phyloP scores from a whole-genome alignment of 2,888 invertebrate genomes.

The Microctonus brassicae region DNA sequence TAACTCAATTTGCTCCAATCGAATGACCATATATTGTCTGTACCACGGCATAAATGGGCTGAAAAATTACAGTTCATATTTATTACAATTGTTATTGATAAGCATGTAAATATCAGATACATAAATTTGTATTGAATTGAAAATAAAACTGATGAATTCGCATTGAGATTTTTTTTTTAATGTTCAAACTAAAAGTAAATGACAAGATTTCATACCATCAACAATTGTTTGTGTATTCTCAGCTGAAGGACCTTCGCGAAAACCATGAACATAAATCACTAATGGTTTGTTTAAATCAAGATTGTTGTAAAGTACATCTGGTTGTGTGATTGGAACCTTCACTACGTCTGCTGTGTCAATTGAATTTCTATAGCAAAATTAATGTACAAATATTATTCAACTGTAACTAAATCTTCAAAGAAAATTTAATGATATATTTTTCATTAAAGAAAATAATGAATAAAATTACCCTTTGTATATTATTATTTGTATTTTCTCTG shows the following conservation, averaged over 20 bases:
- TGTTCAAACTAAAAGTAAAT: neutral
- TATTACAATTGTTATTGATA: no score
- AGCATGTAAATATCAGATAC: no score
- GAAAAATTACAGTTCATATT: slow-evolving; percentile 10
- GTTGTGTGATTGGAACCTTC: slow-evolving; percentile 31
- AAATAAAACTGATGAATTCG: neutral
- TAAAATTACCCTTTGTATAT: slow-evolving; percentile 39
- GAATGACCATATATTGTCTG: slow-evolving; percentile 52
- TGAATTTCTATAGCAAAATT: neutral
- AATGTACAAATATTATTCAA: no score
- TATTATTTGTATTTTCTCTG: slow-evolving; percentile 18
- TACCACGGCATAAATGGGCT: slow-evolving; percentile 53
- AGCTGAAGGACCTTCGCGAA: slow-evolving; percentile 45
- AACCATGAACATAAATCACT: slow-evolving; percentile 53
- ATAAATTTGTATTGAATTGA: no score
- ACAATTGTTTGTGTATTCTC: slow-evolving; percentile 50
- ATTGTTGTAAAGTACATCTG: slow-evolving; percentile 37
- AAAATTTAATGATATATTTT: neutral
- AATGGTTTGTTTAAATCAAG: slow-evolving; percentile 44
- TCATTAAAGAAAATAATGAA: neutral
- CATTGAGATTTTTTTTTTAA: neutral
- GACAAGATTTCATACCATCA: slow-evolving; percentile 40
- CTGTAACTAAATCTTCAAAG: no score
- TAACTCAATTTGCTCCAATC: slow-evolving; percentile 57
- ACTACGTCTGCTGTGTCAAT: slow-evolving; percentile 17